Evolutionary conservation across 2,113 vertebrate genomes (phyloP), one percentile per base, ranked within the genome.

Genomic region (Phylloscopus trochiloides): DNA sequence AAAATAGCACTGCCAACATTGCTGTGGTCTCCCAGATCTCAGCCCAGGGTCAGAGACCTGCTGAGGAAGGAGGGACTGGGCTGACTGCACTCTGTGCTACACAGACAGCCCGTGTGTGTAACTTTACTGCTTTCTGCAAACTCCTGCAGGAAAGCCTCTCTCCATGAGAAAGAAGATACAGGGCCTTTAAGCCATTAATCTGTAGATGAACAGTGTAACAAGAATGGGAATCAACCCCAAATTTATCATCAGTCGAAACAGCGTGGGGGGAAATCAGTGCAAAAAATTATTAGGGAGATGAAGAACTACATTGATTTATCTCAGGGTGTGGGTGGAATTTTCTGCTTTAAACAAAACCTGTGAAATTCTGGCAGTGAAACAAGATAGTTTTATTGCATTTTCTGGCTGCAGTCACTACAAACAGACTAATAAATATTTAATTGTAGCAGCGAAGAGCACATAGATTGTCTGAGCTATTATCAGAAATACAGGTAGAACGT

Each of bases 21-120:
- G 9, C 63, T 57, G 36, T 73, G 76, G 20, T 21, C 32, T 89
- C 20, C 45, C 65, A 22, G 9, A 47, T 54, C 32, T 63, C 51
- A 34, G 7, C 15, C 20, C 42, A 22, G 1, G 3, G 9, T 26
- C n/a, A 68, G 78, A 77, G 36, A 52, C 5, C 25, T 47, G 34
- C 55, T 70, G 26, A 32, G 12, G 70, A 42, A 43, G 65, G 38
- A 51, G 11, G 42, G 38, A 4, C 59, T 48, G 54, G 7, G 31
- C 20, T 80, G 62, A 12, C 31, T 8, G 7, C 14, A 3, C 45
- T 59, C 48, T 32, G 50, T 76, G 2, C 55, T 13, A 1, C 1
- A 0, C 57, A 57, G 58, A 6, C 43, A 80, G 42, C 54, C 52
- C 1, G 0, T 47, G 18, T 2, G 2, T 7, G 17, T 32, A 32